These are phyloP conservation scores for Oryzias curvinotus DNA, from an alignment of 2,113 vertebrate genomes.

Conservation along the genomic window DNA sequence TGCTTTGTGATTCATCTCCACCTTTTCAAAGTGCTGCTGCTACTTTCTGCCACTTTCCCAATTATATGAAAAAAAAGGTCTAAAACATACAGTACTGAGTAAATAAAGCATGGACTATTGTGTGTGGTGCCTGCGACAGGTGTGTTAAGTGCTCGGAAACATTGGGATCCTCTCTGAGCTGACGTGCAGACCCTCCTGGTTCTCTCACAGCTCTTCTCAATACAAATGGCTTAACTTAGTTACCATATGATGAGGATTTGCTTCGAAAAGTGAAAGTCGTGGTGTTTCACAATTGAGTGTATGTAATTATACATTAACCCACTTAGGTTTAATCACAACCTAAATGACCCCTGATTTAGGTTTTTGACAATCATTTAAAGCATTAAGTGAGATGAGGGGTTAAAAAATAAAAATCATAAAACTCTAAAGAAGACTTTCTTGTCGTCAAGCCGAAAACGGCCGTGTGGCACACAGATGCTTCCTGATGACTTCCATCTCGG, in stretches of 20 bases:
- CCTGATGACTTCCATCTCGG: conserved; percentile 30
- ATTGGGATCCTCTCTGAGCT: conserved; percentile 71
- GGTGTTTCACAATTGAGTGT: conserved; percentile 56
- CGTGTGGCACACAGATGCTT: conserved; percentile 53
- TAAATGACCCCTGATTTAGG: conserved; percentile 67
- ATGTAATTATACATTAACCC: conserved; percentile 53
- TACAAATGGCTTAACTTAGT: conserved; percentile 41
- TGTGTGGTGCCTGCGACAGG: conserved; percentile 82
- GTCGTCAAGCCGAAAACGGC: conserved; percentile 44
- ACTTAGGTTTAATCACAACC: conserved; percentile 48
- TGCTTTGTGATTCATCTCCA: conserved; percentile 79
- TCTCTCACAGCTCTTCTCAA: conserved; percentile 34
- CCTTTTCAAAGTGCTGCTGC: conserved; percentile 86
- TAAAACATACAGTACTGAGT: conserved; percentile 92
- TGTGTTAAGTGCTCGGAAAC: conserved; percentile 87
- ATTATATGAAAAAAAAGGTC: conserved; percentile 28
- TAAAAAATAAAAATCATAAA: conserved; percentile 23
- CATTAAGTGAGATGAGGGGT: conserved; percentile 42
- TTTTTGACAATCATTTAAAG: conserved; percentile 68
- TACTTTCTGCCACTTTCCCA: conserved; percentile 68
- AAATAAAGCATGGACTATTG: conserved; percentile 77
- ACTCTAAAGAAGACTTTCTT: conserved; percentile 36
- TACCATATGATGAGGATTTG: conserved; percentile 34
- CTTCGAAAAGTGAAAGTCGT: conserved; percentile 35
- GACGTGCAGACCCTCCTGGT: conserved; percentile 40